Base-by-base conservation (phyloP, 2,888 invertebrate species). In the Bimastos eiseni region DNA sequence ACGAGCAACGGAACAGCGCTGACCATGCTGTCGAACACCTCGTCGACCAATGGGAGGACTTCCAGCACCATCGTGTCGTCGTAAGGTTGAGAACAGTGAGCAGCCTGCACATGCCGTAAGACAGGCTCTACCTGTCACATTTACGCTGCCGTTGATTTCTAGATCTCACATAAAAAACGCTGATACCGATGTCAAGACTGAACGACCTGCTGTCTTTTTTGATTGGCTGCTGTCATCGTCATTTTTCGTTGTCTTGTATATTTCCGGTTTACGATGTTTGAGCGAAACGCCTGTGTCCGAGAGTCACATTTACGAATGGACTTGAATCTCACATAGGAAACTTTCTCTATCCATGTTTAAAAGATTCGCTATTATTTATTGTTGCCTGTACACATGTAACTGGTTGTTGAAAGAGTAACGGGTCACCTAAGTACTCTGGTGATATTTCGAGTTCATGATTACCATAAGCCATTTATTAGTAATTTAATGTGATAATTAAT, bases 401-500 rank as follows among this genome's bases (percentile, higher is more conserved):
- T 70, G 30, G 8, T n/a, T 49, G 49, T 49, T 24, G 6, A 21
- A 1, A n/a, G n/a, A 70, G 70, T n/a, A 8, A 70, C 0, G n/a
- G 30, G n/a, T n/a, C 70, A 49, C 24, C 1, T 49, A 8, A 49
- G 24, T 41, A 11, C 8, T 13, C 24, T 49, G 1, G 49, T 21
- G 49, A 21, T 49, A 21, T 49, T 15, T 21, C 21, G 49, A 49
- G 19, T 49, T 21, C 6, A 49, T 6, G 49, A 49, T 49, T 21
- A 49, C 49, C 21, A 24, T 49, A 6, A 49, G 41, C 49, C 4
- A 30, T 8, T 70, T 30, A 70, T n/a, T 70, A 70, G n/a, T n/a
- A n/a, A n/a, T n/a, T n/a, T 70, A n/a, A 70, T 70, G n/a, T 70
- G 70, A n/a, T 70, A n/a, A 70, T 70, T 70, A 70, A n/a, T n/a